Conservation (phyloP, 1,140 invertebrate genomes). For the Drosophila saltans region DNA sequence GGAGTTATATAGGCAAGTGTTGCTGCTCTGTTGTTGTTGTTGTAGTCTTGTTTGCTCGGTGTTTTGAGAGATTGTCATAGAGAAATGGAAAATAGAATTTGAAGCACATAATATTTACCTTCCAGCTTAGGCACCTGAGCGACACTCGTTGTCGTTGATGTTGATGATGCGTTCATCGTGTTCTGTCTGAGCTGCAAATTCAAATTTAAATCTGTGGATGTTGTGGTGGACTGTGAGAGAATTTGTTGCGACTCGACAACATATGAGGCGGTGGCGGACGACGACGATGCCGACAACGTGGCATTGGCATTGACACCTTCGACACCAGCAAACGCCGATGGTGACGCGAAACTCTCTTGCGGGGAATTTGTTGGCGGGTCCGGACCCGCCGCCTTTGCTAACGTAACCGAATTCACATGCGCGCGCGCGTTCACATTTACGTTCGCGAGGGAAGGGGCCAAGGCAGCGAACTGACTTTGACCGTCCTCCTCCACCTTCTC, state of each 20-base stretch:
- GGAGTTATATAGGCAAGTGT: slow-evolving; percentile 35
- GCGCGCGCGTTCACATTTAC: slow-evolving; percentile 12
- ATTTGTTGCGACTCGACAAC: slow-evolving; percentile 58
- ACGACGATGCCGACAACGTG: slow-evolving; percentile 42
- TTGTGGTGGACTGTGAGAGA: slow-evolving; percentile 55
- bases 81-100: background rate
- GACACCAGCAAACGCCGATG: slow-evolving; percentile 31
- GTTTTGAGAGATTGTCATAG: background rate
- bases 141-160: slow-evolving; percentile 32
- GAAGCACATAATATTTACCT: slow-evolving; percentile 66
- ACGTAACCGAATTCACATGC: slow-evolving; percentile 27
- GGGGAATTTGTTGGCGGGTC: slow-evolving; percentile 73
- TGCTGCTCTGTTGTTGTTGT: slow-evolving; percentile 33
- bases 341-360: slow-evolving; percentile 58
- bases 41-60: background rate
- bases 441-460: slow-evolving; percentile 32
- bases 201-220: slow-evolving; percentile 79
- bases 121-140: slow-evolving; percentile 51
- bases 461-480: slow-evolving; percentile 44
- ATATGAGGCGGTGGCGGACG: slow-evolving; percentile 23
- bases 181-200: slow-evolving; percentile 78
- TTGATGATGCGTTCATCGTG: slow-evolving; percentile 41
- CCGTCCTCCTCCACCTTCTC: slow-evolving; percentile 56
- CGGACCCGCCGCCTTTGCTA: slow-evolving; percentile 16
- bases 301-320: slow-evolving; percentile 56